A percentile compares a stretch with the other conserved stretches of the same genome.
These are phyloP conservation scores for Chelonus insularis DNA, from an alignment of 1,140 invertebrate species.

Conservation along the genomic window DNA sequence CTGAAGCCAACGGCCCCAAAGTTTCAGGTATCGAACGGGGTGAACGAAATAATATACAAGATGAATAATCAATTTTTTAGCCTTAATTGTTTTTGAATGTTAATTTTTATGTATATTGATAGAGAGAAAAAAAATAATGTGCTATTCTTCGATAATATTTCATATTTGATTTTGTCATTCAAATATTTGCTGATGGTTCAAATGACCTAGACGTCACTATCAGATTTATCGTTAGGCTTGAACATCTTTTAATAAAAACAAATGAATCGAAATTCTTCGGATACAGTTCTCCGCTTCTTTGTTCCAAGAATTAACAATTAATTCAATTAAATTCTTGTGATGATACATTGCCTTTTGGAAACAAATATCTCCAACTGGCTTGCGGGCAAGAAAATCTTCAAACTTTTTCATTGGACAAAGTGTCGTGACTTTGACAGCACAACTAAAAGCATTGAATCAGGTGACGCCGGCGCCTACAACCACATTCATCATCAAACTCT, in stretches of 20 bases:
- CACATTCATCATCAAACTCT: slow-evolving; percentile 53
- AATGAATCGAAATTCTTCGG: no score
- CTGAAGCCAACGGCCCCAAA: slow-evolving; percentile 18
- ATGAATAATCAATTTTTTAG: slow-evolving; percentile 25
- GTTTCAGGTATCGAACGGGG: slow-evolving; percentile 9
- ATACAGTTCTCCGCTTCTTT: no score
- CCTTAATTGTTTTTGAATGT: slow-evolving; percentile 28
- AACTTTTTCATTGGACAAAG: slow-evolving; percentile 24
- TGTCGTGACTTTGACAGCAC: slow-evolving; percentile 9
- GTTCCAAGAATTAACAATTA: neutral
- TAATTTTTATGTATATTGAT: slow-evolving; percentile 2
- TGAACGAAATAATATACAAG: slow-evolving; percentile 26
- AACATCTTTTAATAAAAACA: neutral
- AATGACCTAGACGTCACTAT: no score
- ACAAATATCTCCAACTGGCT: slow-evolving; percentile 15
- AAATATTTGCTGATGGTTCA: no score
- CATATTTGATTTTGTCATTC: neutral
- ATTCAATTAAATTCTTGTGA: slow-evolving; percentile 6
- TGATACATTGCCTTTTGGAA: neutral
- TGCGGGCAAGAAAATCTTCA: slow-evolving; percentile 21
- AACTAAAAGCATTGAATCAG: slow-evolving; percentile 46
- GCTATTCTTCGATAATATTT: slow-evolving; percentile 7
- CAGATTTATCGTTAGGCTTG: no score
- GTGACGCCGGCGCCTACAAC: slow-evolving; percentile 56
- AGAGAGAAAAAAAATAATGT: neutral